Conservation (phyloP, 2,797 vertebrate genomes). For the Pangasius mekongensis region DNA sequence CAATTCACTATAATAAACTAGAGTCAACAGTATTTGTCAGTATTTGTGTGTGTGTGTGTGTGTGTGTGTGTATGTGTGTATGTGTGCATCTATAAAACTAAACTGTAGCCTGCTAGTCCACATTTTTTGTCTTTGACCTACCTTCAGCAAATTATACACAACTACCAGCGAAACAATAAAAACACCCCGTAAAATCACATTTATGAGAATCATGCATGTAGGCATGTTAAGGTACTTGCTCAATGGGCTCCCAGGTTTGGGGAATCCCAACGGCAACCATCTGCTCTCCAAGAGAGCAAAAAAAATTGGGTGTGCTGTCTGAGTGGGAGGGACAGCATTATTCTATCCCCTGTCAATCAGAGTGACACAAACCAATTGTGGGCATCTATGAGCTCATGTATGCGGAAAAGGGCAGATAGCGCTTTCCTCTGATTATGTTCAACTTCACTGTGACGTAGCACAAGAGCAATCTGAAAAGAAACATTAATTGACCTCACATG, state of each 20-base stretch:
- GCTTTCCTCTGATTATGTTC: neutral
- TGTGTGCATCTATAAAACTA: conserved; percentile 25
- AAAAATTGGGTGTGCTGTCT: neutral
- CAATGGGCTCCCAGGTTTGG: neutral
- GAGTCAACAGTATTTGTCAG: neutral
- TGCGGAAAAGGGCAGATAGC: neutral
- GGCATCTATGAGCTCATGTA: neutral
- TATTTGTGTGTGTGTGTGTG: neutral
- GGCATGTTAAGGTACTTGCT: no score
- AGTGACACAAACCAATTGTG: neutral
- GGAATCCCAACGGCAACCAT: neutral
- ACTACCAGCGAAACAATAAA: neutral
- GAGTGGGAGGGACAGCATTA: neutral
- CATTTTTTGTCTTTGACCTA: conserved; percentile 15
- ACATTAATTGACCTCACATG: neutral
- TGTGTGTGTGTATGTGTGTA: neutral
- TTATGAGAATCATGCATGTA: neutral
- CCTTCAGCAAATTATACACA: neutral
- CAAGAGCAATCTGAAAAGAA: neutral
- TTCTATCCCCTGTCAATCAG: neutral
- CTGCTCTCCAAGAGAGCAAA: neutral
- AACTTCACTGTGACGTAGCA: neutral
- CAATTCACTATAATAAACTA: neutral
- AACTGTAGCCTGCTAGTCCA: conserved; percentile 24
- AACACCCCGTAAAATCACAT: neutral